These are phyloP conservation scores for Uria aalge DNA, from an alignment of 2,113 vertebrate genomes.

Conservation along the genomic window DNA sequence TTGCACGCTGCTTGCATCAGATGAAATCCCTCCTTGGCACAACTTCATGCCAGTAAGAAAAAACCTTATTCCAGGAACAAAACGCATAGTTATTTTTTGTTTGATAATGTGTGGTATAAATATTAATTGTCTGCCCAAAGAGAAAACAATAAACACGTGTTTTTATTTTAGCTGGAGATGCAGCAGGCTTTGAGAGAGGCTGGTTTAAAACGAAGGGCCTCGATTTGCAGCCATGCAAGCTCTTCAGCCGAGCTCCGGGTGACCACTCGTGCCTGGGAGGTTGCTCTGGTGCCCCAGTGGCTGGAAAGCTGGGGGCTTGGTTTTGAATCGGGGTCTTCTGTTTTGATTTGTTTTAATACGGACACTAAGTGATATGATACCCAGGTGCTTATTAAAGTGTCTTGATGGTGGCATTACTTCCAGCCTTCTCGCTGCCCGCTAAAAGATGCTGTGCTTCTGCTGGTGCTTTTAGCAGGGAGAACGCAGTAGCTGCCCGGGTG, in stretches of 20 bases:
- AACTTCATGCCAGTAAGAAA: constrained; percentile 3
- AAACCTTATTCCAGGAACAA: neutral
- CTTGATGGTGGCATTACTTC: accelerated
- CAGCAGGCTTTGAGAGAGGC: neutral
- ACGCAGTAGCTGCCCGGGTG: neutral
- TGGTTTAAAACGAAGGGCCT: neutral
- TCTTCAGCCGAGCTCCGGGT: neutral
- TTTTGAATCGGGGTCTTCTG: neutral
- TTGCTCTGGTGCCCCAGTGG: neutral
- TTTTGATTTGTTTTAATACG: neutral
- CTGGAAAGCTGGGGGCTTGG: neutral
- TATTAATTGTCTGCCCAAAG: constrained; percentile 4
- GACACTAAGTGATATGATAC: neutral
- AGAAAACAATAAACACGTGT: neutral
- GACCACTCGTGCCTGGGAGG: neutral
- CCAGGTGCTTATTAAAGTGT: neutral
- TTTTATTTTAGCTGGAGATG: constrained; percentile 4
- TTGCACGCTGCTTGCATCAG: constrained; percentile 28
- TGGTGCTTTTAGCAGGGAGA: neutral
- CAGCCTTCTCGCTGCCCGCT: neutral
- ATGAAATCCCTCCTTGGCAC: constrained; percentile 25
- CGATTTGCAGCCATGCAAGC: neutral
- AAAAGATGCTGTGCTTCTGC: neutral
- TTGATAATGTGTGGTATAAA: neutral
- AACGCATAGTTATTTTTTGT: neutral